phyloP scores from a whole-genome alignment of 2,113 vertebrate genomes.

The Oceanites oceanicus region DNA sequence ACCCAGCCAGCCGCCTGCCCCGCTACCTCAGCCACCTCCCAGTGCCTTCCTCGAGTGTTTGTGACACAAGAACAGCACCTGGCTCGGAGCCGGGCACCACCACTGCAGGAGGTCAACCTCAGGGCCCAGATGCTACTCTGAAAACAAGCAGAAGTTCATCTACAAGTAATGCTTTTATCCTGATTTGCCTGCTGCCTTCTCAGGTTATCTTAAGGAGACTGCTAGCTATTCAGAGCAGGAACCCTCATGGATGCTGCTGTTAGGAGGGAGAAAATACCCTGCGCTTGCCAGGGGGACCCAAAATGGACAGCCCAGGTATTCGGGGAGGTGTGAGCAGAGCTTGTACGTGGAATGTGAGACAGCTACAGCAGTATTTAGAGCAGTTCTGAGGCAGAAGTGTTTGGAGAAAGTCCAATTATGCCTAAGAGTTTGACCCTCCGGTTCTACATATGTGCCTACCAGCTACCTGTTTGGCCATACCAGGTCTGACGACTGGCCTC shows the following conservation, averaged over 20 bases:
- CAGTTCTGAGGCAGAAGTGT: neutral
- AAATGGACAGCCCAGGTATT: neutral
- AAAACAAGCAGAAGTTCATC: neutral
- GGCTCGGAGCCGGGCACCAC: neutral
- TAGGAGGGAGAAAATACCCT: neutral
- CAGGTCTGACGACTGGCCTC: neutral
- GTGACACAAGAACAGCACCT: neutral
- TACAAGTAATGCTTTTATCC: neutral
- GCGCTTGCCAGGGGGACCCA: rapidly evolving
- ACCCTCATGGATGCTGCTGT: neutral
- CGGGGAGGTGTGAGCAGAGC: neutral
- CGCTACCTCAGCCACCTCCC: neutral
- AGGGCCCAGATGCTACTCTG: neutral
- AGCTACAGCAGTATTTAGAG: neutral
- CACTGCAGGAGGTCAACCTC: neutral
- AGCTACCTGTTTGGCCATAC: neutral
- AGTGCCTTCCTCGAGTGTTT: rapidly evolving
- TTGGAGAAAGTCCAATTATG: neutral
- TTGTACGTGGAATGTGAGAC: neutral
- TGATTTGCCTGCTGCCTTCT: neutral
- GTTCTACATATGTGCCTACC: neutral
- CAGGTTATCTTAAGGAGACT: neutral
- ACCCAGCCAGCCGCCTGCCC: neutral
- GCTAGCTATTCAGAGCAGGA: neutral
- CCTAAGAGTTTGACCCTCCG: neutral